These are phyloP conservation scores for Coptodon rendalli DNA, from an alignment of 2,113 vertebrate species.

Conservation along the genomic window DNA sequence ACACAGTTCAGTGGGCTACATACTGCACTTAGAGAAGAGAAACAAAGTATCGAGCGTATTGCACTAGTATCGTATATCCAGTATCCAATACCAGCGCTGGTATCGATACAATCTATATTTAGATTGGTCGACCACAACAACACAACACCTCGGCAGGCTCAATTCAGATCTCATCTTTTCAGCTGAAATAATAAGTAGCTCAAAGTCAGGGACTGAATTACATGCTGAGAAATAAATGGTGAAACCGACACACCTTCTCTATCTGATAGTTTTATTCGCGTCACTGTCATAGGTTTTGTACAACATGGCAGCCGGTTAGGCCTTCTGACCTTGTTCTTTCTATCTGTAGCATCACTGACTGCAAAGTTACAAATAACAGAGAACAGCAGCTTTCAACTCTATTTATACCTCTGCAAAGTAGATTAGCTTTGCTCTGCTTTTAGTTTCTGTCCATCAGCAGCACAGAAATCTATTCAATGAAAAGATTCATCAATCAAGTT, in stretches of 20 bases:
- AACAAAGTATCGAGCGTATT: neutral
- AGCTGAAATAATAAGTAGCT: neutral
- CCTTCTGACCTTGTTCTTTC: neutral
- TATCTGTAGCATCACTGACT: neutral
- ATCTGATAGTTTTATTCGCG: neutral
- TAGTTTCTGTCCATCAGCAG: neutral
- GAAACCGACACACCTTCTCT: neutral
- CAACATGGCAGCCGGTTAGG: neutral
- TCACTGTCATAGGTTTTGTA: neutral
- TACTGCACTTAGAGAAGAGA: neutral
- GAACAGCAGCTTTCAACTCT: neutral
- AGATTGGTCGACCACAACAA: neutral
- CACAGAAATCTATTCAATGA: neutral
- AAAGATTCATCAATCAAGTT: neutral
- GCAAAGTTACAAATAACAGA: neutral
- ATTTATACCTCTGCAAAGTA: neutral
- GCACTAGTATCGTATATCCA: neutral
- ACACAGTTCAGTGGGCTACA: neutral
- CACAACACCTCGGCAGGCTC: neutral
- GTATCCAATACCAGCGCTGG: neutral
- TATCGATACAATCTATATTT: neutral
- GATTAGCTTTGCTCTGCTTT: neutral
- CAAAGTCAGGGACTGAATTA: neutral
- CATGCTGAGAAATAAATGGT: neutral
- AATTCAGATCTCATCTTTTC: neutral